Evolutionary conservation across 2,113 vertebrate genomes (phyloP).

Genomic region (Lagopus leucura): DNA sequence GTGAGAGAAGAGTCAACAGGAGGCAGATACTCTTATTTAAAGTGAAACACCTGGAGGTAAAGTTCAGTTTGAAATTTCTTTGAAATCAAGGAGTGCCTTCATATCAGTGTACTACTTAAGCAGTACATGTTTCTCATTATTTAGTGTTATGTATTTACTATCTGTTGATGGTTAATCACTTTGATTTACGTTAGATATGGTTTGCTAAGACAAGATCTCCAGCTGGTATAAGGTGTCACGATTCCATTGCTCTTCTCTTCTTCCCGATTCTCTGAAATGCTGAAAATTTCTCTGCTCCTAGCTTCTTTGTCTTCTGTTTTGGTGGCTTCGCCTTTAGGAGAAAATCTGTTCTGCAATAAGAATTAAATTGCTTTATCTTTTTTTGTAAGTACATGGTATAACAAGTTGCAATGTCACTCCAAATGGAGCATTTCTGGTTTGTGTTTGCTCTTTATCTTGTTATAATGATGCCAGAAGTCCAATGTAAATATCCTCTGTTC

Average conservation of each 20-base stretch:
- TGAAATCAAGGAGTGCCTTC: background rate
- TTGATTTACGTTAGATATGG: background rate
- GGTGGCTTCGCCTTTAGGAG: background rate
- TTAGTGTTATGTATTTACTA: background rate
- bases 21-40: background rate
- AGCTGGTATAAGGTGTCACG: background rate
- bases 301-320: background rate
- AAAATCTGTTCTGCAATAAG: background rate
- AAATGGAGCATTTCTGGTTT: constrained; percentile 18
- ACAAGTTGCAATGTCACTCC: background rate
- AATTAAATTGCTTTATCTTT: background rate
- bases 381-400: background rate
- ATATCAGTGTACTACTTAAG: background rate
- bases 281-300: background rate
- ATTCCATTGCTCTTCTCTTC: background rate
- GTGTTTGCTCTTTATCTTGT: constrained; percentile 45
- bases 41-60: background rate
- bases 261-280: background rate
- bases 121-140: background rate
- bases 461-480: constrained; percentile 39
- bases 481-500: constrained; percentile 62
- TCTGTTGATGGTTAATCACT: background rate
- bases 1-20: background rate
- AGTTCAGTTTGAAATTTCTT: background rate
- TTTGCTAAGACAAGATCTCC: background rate